Evolutionary conservation across 2,888 invertebrate species (phyloP).

Genomic region (Diarsia dahlii): DNA sequence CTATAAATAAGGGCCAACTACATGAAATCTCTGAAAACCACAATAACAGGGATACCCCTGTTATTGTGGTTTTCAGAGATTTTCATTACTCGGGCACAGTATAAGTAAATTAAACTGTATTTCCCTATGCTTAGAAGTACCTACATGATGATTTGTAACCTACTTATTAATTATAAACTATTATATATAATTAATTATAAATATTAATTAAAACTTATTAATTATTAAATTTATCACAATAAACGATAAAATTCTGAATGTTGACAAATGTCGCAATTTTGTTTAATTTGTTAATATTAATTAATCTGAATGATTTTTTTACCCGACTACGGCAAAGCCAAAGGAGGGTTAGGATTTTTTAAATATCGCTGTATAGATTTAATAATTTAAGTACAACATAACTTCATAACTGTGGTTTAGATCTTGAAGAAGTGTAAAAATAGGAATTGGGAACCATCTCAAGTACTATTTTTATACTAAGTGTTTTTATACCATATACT

Average conservation of each 20-base stretch:
- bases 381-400: too few relatives aligned
- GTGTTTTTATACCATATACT: not conserved
- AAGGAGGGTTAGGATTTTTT: too few relatives aligned
- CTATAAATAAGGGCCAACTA: slow-evolving; percentile 15
- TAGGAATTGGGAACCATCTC: too few relatives aligned
- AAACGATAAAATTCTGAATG: not conserved
- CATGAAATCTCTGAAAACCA: slow-evolving; percentile 26
- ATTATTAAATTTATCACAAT: not conserved
- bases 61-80: too few relatives aligned
- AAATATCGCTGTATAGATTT: too few relatives aligned
- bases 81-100: not conserved
- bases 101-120: not conserved
- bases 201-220: too few relatives aligned
- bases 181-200: too few relatives aligned
- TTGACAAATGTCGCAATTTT: not conserved
- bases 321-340: too few relatives aligned
- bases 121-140: not conserved
- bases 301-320: too few relatives aligned
- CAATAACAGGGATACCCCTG: slow-evolving; percentile 7
- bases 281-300: not conserved
- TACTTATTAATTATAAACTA: not conserved
- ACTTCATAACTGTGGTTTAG: too few relatives aligned
- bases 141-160: not conserved
- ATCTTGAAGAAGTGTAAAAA: too few relatives aligned
- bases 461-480: too few relatives aligned